Conservation (phyloP, 2,113 vertebrate species). For the Solea senegalensis region DNA sequence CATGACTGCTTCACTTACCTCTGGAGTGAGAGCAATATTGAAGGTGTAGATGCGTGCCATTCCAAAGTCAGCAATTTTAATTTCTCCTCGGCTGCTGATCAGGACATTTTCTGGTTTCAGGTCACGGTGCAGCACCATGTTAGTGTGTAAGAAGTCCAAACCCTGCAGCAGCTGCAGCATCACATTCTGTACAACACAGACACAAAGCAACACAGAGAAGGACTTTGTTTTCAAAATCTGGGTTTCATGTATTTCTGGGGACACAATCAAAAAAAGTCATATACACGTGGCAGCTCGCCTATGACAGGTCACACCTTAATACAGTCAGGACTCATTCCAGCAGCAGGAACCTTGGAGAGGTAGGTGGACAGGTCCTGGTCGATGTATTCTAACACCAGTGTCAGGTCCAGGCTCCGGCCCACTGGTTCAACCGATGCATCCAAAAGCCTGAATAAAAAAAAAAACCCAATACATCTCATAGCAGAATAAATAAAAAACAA, state of each 20-base stretch:
- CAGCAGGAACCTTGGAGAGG: slow-evolving; percentile 67
- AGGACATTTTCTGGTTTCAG: slow-evolving; percentile 83
- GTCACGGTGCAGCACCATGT: slow-evolving; percentile 82
- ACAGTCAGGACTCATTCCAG: slow-evolving; percentile 65
- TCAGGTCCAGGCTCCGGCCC: slow-evolving; percentile 72
- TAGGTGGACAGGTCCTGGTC: slow-evolving; percentile 82
- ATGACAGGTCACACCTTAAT: slow-evolving; percentile 69
- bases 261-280: background rate
- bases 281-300: no score
- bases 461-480: background rate
- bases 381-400: slow-evolving; percentile 81
- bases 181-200: slow-evolving; percentile 70
- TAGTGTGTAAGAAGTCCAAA: slow-evolving; percentile 82
- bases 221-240: background rate
- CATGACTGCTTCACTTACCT: slow-evolving; percentile 65
- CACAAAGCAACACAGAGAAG: slow-evolving; percentile 2
- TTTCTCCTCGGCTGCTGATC: slow-evolving; percentile 75
- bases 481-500: no score
- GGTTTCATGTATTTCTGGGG: background rate
- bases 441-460: slow-evolving; percentile 67
- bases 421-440: slow-evolving; percentile 60
- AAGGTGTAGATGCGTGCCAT: slow-evolving; percentile 81
- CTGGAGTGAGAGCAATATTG: slow-evolving; percentile 81
- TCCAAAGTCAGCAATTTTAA: slow-evolving; percentile 85
- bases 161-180: slow-evolving; percentile 80